These are phyloP conservation scores for Falco cherrug DNA, from an alignment of 2,797 vertebrate genomes.

Conservation along the genomic window DNA sequence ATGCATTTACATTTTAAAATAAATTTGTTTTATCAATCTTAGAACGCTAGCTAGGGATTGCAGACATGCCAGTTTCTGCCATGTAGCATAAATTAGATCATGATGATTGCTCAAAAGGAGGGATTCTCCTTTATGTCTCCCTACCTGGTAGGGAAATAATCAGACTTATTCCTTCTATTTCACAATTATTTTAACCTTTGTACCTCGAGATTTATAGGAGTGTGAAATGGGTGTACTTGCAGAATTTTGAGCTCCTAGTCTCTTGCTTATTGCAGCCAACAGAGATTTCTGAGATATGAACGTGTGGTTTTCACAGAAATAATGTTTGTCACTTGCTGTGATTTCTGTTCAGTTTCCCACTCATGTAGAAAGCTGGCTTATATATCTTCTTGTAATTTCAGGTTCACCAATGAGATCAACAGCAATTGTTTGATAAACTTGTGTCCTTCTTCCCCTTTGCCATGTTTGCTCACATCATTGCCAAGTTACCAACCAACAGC, in stretches of 20 bases:
- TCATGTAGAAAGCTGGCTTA: not conserved
- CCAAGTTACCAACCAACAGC: not conserved
- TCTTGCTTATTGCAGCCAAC: not conserved
- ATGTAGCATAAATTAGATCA: not conserved
- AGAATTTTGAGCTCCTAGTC: not conserved
- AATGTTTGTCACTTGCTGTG: not conserved
- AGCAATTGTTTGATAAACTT: not conserved
- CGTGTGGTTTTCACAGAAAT: not conserved
- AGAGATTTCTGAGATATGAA: not conserved
- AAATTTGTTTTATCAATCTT: not conserved
- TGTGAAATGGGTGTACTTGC: not conserved
- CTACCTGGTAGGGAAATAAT: not conserved
- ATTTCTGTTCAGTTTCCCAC: not conserved
- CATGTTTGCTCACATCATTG: not conserved
- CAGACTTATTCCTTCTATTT: not conserved
- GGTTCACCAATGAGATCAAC: not conserved
- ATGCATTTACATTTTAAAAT: conserved; percentile 31
- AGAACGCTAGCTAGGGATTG: not conserved
- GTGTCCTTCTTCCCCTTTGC: not conserved
- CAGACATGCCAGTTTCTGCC: not conserved
- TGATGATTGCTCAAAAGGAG: not conserved
- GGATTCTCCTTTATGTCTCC: not conserved
- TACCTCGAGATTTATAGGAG: not conserved
- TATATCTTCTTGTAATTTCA: not conserved
- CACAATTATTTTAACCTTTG: not conserved